Evolutionary conservation across 2,797 vertebrate species (phyloP).

Genomic region (Triplophysa bombifrons): DNA sequence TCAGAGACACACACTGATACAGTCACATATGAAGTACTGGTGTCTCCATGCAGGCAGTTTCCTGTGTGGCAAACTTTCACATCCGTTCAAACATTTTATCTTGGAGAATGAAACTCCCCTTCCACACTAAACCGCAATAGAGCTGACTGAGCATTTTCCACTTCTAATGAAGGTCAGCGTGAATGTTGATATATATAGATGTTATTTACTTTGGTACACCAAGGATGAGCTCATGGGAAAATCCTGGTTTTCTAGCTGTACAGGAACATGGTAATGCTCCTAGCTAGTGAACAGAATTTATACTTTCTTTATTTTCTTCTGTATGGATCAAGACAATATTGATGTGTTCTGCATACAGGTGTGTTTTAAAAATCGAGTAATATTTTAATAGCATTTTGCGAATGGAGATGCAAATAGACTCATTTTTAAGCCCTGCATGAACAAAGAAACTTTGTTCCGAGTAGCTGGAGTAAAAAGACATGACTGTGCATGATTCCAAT

Average conservation of each 20-base stretch:
- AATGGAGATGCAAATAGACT: too few species aligned
- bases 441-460: background rate
- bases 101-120: background rate
- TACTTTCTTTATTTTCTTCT: background rate
- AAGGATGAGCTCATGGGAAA: background rate
- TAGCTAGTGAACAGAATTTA: background rate
- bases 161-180: conserved; percentile 29
- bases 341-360: too few species aligned
- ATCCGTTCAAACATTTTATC: conserved; percentile 8
- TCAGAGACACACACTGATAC: conserved; percentile 43
- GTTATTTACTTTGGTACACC: background rate
- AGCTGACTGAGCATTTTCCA: conserved; percentile 30
- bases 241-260: background rate
- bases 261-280: background rate
- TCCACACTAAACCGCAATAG: conserved; percentile 17
- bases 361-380: too few species aligned
- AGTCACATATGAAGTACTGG: conserved; percentile 58
- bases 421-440: too few species aligned
- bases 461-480: background rate
- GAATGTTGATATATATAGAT: conserved; percentile 14
- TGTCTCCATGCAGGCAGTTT: conserved; percentile 9
- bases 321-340: too few species aligned
- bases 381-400: too few species aligned
- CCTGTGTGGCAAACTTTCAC: conserved; percentile 19
- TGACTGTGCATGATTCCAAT: background rate